A percentile compares a stretch with the other conserved stretches of the same genome.
phyloP scores from a whole-genome alignment of 1,140 invertebrate species.

The Bombus waltoni region DNA sequence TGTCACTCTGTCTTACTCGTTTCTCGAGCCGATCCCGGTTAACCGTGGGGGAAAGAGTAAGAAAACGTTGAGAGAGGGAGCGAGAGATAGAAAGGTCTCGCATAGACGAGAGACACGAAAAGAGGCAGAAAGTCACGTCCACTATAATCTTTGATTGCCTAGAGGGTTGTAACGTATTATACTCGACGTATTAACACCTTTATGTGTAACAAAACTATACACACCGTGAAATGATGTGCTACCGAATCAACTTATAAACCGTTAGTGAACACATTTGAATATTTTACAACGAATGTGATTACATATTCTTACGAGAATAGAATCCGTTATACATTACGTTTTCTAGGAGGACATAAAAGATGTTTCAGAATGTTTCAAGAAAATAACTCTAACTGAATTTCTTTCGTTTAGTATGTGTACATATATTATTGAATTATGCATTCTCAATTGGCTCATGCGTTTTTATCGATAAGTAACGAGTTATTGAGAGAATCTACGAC shows the following conservation, averaged over 20 bases:
- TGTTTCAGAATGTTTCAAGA: background rate
- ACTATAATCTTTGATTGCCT: constrained; percentile 64
- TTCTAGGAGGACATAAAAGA: background rate
- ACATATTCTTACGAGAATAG: background rate
- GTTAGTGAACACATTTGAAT: background rate
- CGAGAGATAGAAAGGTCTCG: constrained; percentile 24
- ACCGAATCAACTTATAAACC: constrained; percentile 11
- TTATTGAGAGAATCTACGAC: constrained; percentile 19
- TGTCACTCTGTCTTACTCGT: constrained; percentile 64
- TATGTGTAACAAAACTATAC: constrained; percentile 27
- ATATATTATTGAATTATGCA: constrained; percentile 12
- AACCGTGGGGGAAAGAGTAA: constrained; percentile 36
- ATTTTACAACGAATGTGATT: background rate
- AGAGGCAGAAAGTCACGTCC: constrained; percentile 72
- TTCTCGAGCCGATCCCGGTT: constrained; percentile 40
- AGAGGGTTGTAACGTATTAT: constrained; percentile 33
- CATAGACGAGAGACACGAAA: constrained; percentile 40
- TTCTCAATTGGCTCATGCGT: constrained; percentile 32
- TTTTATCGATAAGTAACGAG: constrained; percentile 49
- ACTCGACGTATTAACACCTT: constrained; percentile 44
- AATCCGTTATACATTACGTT: constrained; percentile 5
- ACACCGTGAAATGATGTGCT: background rate
- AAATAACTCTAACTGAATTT: background rate
- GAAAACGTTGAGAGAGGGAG: constrained; percentile 2
- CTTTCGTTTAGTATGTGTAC: background rate